These are phyloP conservation scores for Agrenia bidenticulata DNA, from an alignment of 2,888 invertebrate genomes.

Conservation along the genomic window DNA sequence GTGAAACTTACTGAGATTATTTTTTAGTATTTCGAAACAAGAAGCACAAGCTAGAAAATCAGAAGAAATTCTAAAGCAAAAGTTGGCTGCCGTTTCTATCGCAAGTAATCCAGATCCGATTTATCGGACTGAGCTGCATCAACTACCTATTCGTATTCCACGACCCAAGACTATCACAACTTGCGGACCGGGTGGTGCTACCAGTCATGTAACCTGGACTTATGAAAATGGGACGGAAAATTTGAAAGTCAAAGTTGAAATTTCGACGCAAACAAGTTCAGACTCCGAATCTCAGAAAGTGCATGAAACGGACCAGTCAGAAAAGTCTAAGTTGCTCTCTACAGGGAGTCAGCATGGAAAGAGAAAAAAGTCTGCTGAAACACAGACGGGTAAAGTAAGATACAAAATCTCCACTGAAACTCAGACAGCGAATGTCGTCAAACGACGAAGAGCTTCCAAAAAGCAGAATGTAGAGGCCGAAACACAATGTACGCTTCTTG, in stretches of 20 bases:
- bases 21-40: neutral
- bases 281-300: conserved; percentile 1
- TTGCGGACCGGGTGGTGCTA: neutral
- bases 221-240: neutral
- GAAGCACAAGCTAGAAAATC: conserved; percentile 1
- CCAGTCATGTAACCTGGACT: conserved; percentile 15
- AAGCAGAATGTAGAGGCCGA: conserved; percentile 36
- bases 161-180: conserved; percentile 10
- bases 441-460: conserved; percentile 36
- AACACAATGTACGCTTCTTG: conserved; percentile 27
- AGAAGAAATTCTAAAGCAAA: conserved; percentile 5
- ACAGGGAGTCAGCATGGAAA: neutral
- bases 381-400: conserved; percentile 33
- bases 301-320: neutral
- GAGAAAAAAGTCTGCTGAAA: conserved; percentile 37
- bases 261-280: conserved; percentile 30
- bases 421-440: conserved; percentile 39
- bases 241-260: conserved; percentile 26
- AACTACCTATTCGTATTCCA: conserved; percentile 9
- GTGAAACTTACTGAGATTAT: neutral
- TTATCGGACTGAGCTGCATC: neutral
- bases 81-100: conserved; percentile 2
- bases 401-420: conserved; percentile 36
- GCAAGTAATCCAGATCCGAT: neutral
- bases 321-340: neutral